Evolutionary conservation across 2,797 vertebrate species (phyloP).

Genomic region (Chaetophractus vellerosus): DNA sequence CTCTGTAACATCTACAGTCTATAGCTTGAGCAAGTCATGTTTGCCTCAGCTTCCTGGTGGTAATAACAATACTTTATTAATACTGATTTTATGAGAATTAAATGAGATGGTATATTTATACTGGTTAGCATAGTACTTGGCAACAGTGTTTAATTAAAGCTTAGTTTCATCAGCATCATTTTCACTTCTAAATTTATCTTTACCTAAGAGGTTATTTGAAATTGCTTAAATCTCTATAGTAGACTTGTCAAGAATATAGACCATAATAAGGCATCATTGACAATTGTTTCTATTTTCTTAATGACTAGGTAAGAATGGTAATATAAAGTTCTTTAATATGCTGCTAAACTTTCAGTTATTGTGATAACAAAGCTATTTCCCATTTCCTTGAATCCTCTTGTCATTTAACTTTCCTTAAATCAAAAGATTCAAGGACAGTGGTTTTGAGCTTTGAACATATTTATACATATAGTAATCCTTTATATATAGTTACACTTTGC

Average conservation of each 20-base stretch:
- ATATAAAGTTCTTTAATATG: background rate
- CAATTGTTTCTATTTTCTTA: background rate
- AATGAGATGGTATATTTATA: background rate
- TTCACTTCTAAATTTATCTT: conserved; percentile 24
- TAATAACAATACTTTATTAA: background rate
- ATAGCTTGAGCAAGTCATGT: background rate
- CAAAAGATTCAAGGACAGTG: background rate
- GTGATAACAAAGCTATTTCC: background rate
- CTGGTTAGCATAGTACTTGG: background rate
- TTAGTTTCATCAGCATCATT: background rate
- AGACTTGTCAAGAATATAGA: background rate
- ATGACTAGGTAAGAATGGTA: background rate
- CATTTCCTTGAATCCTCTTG: background rate
- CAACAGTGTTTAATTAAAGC: background rate
- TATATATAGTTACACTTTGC: conserved; percentile 24
- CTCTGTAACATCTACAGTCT: background rate
- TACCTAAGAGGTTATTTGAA: background rate
- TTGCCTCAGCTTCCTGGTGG: background rate
- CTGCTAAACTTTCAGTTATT: background rate
- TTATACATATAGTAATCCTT: background rate
- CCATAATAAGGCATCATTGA: background rate
- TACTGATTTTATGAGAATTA: background rate
- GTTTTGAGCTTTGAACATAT: conserved; percentile 21
- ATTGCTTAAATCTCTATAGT: background rate
- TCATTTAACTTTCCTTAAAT: background rate